Evolutionary conservation across 2,113 vertebrate species (phyloP).

Genomic region (Alouatta palliata): DNA sequence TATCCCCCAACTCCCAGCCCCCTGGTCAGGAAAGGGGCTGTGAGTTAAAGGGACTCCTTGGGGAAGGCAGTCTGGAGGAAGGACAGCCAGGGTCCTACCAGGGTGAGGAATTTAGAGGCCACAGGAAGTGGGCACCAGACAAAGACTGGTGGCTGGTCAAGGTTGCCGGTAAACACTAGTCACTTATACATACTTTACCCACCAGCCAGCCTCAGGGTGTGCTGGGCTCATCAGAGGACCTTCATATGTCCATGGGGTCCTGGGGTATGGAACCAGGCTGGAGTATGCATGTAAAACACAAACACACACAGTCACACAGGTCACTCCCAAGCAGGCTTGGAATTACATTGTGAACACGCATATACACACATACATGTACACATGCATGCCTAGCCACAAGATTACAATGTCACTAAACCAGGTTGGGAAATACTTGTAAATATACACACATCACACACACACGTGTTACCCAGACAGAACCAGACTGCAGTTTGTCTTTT

Average conservation of each 20-base stretch:
- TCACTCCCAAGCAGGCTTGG: background rate
- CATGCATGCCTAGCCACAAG: background rate
- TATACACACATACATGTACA: background rate
- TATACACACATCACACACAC: background rate
- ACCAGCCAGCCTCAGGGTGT: background rate
- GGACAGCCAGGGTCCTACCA: slow-evolving; percentile 21
- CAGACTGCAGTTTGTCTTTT: background rate
- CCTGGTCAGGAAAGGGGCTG: slow-evolving; percentile 75
- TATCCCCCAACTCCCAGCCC: slow-evolving; percentile 82
- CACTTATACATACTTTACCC: background rate
- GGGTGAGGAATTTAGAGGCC: background rate
- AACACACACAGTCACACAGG: background rate
- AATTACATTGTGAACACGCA: background rate
- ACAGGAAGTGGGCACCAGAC: background rate
- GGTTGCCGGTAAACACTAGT: background rate
- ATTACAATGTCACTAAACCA: background rate
- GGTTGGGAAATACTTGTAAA: background rate
- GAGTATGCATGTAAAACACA: background rate
- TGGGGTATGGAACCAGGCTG: background rate
- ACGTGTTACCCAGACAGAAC: background rate
- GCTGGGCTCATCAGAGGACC: background rate
- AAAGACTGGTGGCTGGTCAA: background rate
- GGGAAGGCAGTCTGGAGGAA: slow-evolving; percentile 25
- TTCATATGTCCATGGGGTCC: accelerated
- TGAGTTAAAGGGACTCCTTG: slow-evolving; percentile 73